Base-by-base conservation (phyloP, 2,797 vertebrate species). In the Cygnus olor region DNA sequence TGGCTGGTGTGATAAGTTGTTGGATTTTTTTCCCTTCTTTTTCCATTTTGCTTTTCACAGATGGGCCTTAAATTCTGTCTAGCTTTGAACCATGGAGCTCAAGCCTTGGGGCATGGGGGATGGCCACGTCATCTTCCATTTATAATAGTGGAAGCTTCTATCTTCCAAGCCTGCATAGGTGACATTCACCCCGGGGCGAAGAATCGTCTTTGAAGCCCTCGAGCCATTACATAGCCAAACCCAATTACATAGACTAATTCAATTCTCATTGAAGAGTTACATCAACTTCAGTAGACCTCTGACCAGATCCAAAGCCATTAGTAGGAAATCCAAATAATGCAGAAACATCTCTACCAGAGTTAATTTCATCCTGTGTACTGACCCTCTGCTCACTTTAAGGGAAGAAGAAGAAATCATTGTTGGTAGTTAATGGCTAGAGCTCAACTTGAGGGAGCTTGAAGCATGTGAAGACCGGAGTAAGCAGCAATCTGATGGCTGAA, bases 11-110 rank as follows among this genome's bases (percentile, higher is more conserved):
- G 85, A 93, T 85, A 40, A 53, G 51, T 53, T 53, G 14, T 53
- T 57, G 83, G 49, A 51, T 51, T 27, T 56, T 7, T 22, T 77
- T 21, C 54, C 28, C 24, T n/a, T 9, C 21, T 22, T 95, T 80
- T 92, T 84, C 47, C 77, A 38, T 96, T 96, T 96, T 95, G 88
- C 84, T 95, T 95, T 96, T 97, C 95, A 96, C 95, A 92, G 82
- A 91, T 94, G 90, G 93, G 93, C 91, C 95, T 96, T 96, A 96
- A 97, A 93, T 96, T 96, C 95, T 96, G 32, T 96, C 96, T 94
- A 96, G 93, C 94, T 96, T 95, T 96, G 91, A 97, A 96, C 94
- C 93, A 88, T 92, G 95, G 93, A 95, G 95, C 92, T 94, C 96
- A 95, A 93, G 89, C 93, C 92, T 97, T 93, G 93, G 93, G 93